Percentiles rank a stretch among this genome's conserved stretches.
Conservation (phyloP, 2,888 invertebrate genomes). For the Mechanitis mazaeus region DNA sequence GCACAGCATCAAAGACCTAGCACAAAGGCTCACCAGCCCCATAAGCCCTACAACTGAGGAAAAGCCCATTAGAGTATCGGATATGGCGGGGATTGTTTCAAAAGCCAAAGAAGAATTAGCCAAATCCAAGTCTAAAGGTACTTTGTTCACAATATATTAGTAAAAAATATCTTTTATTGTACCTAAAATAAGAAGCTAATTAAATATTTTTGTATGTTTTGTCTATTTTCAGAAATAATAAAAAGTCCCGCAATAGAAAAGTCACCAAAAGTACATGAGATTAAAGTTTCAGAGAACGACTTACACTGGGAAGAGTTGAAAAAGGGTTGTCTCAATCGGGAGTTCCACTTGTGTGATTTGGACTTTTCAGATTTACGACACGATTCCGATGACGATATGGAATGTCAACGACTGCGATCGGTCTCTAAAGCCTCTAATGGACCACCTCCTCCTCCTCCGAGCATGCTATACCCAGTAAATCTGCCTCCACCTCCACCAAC, state of each 20-base stretch:
- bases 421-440: conserved; percentile 80
- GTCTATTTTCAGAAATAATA: conserved; percentile 75
- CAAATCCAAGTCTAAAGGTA: conserved; percentile 88
- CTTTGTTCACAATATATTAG: neutral
- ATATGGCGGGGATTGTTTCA: conserved; percentile 92
- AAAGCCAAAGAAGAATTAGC: conserved; percentile 95
- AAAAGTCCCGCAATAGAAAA: conserved; percentile 83
- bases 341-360: conserved; percentile 92
- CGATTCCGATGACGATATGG: conserved; percentile 90
- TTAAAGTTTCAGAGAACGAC: conserved; percentile 94
- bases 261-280: conserved; percentile 79
- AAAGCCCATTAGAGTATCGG: conserved; percentile 82
- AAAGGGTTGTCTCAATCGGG: conserved; percentile 83
- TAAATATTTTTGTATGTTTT: neutral
- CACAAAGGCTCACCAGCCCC: conserved; percentile 88
- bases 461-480: conserved; percentile 73
- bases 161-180: too few species aligned
- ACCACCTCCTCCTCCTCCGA: conserved; percentile 88
- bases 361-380: conserved; percentile 96
- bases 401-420: conserved; percentile 67
- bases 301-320: conserved; percentile 94
- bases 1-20: conserved; percentile 91
- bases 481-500: conserved; percentile 73
- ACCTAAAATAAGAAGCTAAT: neutral
- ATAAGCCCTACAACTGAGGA: conserved; percentile 75